phyloP scores from a whole-genome alignment of 2,888 invertebrate genomes.

The Galerucella calmariensis region DNA sequence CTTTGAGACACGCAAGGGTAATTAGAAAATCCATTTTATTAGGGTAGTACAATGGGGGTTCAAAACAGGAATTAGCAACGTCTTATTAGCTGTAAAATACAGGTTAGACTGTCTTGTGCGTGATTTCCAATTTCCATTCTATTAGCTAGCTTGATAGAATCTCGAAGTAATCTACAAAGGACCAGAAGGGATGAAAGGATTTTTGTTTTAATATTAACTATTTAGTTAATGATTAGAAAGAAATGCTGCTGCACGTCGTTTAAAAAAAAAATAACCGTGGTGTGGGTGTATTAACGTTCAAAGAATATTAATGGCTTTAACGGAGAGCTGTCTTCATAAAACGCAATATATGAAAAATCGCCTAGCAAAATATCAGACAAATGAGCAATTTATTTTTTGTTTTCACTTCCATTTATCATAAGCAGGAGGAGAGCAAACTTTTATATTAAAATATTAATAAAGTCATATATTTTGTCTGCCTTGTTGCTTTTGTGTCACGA shows the following conservation, averaged over 20 bases:
- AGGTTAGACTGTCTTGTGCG: slow-evolving; percentile 59
- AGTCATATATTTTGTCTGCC: slow-evolving; percentile 32
- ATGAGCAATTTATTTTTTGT: slow-evolving; percentile 42
- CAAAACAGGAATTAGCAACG: slow-evolving; percentile 52
- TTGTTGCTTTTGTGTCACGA: not conserved
- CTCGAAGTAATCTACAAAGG: slow-evolving; percentile 55
- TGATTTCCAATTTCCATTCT: slow-evolving; percentile 65
- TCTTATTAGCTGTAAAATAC: slow-evolving; percentile 63
- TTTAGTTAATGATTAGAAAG: too few species aligned
- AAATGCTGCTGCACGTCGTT: too few species aligned
- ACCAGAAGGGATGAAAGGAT: slow-evolving; percentile 14
- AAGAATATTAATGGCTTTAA: slow-evolving; percentile 33
- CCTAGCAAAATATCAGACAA: slow-evolving; percentile 38
- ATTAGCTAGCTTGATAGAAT: slow-evolving; percentile 63
- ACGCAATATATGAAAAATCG: slow-evolving; percentile 43
- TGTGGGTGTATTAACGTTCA: not conserved
- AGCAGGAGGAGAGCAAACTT: slow-evolving; percentile 20
- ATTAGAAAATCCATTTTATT: slow-evolving; percentile 60
- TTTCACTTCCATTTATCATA: slow-evolving; percentile 42
- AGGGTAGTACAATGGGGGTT: slow-evolving; percentile 56
- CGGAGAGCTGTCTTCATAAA: slow-evolving; percentile 36
- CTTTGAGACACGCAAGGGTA: slow-evolving; percentile 50
- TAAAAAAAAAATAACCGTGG: not conserved
- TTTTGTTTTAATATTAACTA: too few species aligned
- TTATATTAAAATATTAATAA: slow-evolving; percentile 48